Percentiles rank a stretch among this genome's conserved stretches.
Evolutionary conservation across 2,113 vertebrate genomes (phyloP).

Genomic region (Aleadryas rufinucha): DNA sequence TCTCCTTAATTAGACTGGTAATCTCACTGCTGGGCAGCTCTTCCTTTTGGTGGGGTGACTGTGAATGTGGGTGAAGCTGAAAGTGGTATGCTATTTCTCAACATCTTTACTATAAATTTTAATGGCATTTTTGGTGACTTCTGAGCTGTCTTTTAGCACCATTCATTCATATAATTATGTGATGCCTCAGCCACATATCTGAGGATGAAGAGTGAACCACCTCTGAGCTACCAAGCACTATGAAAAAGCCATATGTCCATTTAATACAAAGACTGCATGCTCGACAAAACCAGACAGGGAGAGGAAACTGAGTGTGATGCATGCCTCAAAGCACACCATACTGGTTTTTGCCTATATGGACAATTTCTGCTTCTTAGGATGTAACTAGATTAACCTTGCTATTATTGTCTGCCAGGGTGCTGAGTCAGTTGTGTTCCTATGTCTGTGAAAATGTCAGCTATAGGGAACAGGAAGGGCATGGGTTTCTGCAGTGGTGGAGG

Average conservation of each 20-base stretch:
- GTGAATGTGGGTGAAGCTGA: not conserved
- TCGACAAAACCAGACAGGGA: not conserved
- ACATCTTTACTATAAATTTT: not conserved
- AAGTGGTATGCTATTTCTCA: not conserved
- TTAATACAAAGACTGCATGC: not conserved
- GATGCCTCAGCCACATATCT: not conserved
- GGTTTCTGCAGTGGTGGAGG: not conserved
- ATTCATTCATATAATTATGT: not conserved
- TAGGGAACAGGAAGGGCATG: not conserved
- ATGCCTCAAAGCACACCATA: not conserved
- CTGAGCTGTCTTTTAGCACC: not conserved
- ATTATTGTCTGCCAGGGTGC: not conserved
- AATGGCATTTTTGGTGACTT: not conserved
- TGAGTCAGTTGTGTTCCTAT: not conserved
- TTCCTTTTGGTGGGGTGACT: not conserved
- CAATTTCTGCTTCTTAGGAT: not conserved
- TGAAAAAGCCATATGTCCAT: not conserved
- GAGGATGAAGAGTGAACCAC: not conserved
- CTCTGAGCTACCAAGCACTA: not conserved
- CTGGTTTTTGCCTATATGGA: not conserved
- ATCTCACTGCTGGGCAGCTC: not conserved
- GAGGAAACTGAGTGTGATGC: not conserved
- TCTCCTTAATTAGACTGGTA: not conserved
- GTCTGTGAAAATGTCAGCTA: not conserved
- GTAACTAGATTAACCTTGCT: constrained; percentile 21